These are phyloP conservation scores for Rhabditoides inermis DNA, from an alignment of 2,888 invertebrate species.

Conservation along the genomic window DNA sequence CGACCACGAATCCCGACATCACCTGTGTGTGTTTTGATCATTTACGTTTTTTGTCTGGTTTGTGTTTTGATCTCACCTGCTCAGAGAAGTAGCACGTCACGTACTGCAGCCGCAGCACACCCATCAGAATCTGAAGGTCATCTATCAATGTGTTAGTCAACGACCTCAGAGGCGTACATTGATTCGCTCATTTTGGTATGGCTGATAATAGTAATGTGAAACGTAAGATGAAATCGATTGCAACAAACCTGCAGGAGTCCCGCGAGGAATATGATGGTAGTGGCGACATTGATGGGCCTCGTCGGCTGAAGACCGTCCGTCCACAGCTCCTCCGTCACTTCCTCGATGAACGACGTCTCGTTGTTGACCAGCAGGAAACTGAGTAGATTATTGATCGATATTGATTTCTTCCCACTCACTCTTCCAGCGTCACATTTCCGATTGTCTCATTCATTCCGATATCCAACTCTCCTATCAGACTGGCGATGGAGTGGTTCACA, in stretches of 20 bases:
- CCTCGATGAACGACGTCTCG: slow-evolving; percentile 25
- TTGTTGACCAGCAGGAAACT: too few species aligned
- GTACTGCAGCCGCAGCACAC: slow-evolving; percentile 44
- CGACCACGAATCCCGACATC: slow-evolving; percentile 49
- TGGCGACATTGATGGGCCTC: slow-evolving; percentile 43
- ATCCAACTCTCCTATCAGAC: slow-evolving; percentile 13
- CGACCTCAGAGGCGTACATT: too few species aligned
- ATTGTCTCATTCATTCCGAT: slow-evolving; percentile 17
- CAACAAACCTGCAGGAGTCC: slow-evolving; percentile 40
- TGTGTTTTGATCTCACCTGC: slow-evolving; percentile 21
- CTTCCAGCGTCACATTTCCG: slow-evolving; percentile 18
- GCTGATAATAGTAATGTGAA: background rate
- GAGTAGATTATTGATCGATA: too few species aligned
- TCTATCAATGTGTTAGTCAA: slow-evolving; percentile 1
- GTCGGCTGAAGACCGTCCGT: slow-evolving; percentile 24
- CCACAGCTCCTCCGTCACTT: slow-evolving; percentile 21
- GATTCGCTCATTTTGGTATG: background rate
- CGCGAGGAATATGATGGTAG: slow-evolving; percentile 44
- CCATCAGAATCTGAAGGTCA: slow-evolving; percentile 38
- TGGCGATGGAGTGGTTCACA: slow-evolving; percentile 22
- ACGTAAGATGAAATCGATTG: background rate
- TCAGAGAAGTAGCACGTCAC: slow-evolving; percentile 48
- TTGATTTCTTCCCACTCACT: slow-evolving; percentile 13
- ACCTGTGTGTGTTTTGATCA: slow-evolving; percentile 8
- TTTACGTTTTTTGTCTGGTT: background rate